Base-by-base conservation (phyloP, 92 coral and sea anemone species). In the Porites cylindrica region DNA sequence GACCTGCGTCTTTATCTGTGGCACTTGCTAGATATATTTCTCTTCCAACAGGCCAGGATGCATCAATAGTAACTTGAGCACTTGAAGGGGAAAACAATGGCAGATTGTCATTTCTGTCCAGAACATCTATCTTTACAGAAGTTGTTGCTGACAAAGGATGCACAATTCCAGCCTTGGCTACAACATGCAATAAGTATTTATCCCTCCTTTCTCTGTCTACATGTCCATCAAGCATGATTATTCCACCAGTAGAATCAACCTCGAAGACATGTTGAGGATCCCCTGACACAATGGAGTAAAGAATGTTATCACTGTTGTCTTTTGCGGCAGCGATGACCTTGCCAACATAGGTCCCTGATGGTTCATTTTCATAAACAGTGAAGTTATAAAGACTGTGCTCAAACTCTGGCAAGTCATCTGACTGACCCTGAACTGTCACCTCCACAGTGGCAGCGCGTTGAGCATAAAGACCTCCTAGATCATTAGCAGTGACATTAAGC, bases 61-160 rank as follows among this genome's bases (percentile, higher is more conserved):
- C 97, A 81, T 89, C 82, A 64, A 97, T 91, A 79, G 92, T 88
- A 6, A 97, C 93, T 75, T 67, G 68, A n/a, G 90, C 91, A 77
- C 70, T 87, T 19, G 93, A 62, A 71, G 66, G 64, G 58, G 93
- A 60, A 80, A 97, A 97, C 65, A 72, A 65, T 61, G 99, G 99
- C 19, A 74, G 82, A 83, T 92, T 94, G 83, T 97, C 99, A 90
- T 97, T 97, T 79, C 90, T 88, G 86, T 97, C 99, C 72, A 95
- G 76, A 7, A 97, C 83, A 50, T 83, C 79, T 67, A 97, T 92
- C 70, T 88, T 84, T 19, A 93, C 99, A 29, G 92, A 69, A 59
- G 98, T 79, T 60, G 88, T 72, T 10, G 95, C 97, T 56, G 96
- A 90, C 14, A 95, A 84, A 61, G 95, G 93, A 50, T 90, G 90